Percentiles rank a stretch among this genome's conserved stretches.
Evolutionary conservation across 2,888 invertebrate genomes (phyloP).

Genomic region (Graphium colonna): DNA sequence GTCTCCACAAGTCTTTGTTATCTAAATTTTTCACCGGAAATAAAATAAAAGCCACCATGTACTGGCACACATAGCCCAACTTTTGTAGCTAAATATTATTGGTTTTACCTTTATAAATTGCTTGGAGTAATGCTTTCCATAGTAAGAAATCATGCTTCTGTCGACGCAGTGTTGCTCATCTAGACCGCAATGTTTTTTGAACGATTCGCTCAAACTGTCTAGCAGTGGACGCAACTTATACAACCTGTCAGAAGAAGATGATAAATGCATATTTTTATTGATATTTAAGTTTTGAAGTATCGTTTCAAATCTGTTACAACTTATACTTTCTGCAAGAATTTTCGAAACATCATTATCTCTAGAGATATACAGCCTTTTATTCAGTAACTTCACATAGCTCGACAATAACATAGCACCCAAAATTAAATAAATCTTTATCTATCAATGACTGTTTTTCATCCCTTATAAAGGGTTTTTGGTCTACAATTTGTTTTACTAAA

Average conservation of each 20-base stretch:
- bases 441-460: constrained; percentile 19
- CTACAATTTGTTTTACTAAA: too few species aligned
- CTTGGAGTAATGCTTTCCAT: too few species aligned
- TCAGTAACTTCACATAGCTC: constrained; percentile 17
- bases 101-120: too few species aligned
- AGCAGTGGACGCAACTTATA: not conserved
- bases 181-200: too few species aligned
- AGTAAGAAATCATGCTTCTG: too few species aligned
- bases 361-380: constrained; percentile 19
- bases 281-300: not conserved
- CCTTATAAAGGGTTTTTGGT: constrained; percentile 20
- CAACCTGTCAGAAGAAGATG: not conserved
- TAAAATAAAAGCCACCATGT: too few species aligned
- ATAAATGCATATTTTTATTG: not conserved
- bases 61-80: too few species aligned
- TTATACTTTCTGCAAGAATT: not conserved
- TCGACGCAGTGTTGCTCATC: too few species aligned
- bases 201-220: too few species aligned
- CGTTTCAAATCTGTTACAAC: not conserved
- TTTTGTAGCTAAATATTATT: too few species aligned
- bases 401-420: constrained; percentile 10
- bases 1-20: too few species aligned
- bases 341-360: constrained; percentile 22
- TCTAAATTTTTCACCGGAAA: too few species aligned
- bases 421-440: constrained; percentile 13